Conservation (phyloP, 2,888 invertebrate genomes). For the Oxytorus armatus region DNA sequence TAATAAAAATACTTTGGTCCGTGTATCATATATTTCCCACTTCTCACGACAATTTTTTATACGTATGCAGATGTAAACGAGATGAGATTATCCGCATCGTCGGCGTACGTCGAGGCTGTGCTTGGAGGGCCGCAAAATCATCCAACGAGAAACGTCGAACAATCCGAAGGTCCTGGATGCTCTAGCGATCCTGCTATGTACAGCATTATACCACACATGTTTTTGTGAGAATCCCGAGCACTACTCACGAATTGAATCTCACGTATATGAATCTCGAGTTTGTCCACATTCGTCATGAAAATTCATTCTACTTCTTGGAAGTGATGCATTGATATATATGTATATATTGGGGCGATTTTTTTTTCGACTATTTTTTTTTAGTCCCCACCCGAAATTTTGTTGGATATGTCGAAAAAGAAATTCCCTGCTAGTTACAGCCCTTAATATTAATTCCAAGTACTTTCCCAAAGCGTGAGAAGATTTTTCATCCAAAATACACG, state of each 20-base stretch:
- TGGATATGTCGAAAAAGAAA: too few species aligned
- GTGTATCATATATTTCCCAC: neutral
- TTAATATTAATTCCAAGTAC: too few species aligned
- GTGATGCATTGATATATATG: too few species aligned
- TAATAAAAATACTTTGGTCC: too few species aligned
- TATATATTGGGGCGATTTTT: too few species aligned
- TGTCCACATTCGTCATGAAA: neutral
- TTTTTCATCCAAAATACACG: too few species aligned
- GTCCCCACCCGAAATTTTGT: too few species aligned
- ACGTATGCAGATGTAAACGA: constrained; percentile 53
- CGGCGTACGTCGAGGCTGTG: constrained; percentile 65
- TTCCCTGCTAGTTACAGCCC: too few species aligned
- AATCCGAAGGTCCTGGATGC: constrained; percentile 57
- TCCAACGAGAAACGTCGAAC: constrained; percentile 60
- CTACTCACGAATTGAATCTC: neutral
- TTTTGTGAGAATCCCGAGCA: constrained; percentile 43
- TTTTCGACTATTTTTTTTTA: too few species aligned
- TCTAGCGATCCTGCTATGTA: constrained; percentile 60
- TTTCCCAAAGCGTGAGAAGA: too few species aligned
- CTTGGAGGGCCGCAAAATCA: constrained; percentile 63
- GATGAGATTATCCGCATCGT: constrained; percentile 60
- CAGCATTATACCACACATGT: constrained; percentile 64
- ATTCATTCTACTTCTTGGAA: too few species aligned
- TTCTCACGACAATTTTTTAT: neutral
- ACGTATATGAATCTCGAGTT: neutral